Base-by-base conservation (phyloP, 2,888 invertebrate species). In the Cistogaster globosa region DNA sequence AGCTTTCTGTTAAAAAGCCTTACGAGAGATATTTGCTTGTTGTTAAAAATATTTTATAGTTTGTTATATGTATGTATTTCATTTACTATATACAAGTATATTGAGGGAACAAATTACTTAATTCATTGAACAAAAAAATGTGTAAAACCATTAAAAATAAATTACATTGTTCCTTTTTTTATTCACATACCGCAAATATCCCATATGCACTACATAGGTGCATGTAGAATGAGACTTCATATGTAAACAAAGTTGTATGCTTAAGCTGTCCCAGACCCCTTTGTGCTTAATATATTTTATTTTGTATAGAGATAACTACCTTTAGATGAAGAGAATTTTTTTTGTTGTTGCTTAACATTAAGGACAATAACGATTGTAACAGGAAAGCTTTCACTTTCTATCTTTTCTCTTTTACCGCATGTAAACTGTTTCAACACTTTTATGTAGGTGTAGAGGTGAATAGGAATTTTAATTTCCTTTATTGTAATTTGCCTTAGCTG, bases 261-360 rank as follows among this genome's bases (percentile, higher is more conserved):
- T 7, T 32, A 5, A 5, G 32, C 1, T 26, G 32, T 7, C 32
- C 6, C 2, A 6, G n/a, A 48, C 42, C 32, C 18, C 6, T 20
- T n/a, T 60, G 48, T 58, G 48, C 18, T 18, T 14, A 45, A 55
- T 36, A 32, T 48, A 26, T 32, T 38, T 57, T 57, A 22, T 42
- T 22, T 22, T 62, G 26, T 32, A 36, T 9, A 60, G 48, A 75
- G 63, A 63, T 75, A 63, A 75, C 53, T 65, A 75, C 55, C 63
- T 55, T 26, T 65, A 55, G 63, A 57, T 75, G 55, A 42, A 55
- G 63, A 55, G 42, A 55, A 75, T 55, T 36, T 36, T 53, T 63
- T 55, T 75, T 74, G 14, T 18, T n/a, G n/a, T 65, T 74, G 14
- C 12, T 26, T n/a, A 63, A 75, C 32, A 63, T 45, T 45, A 26